Evolutionary conservation across 2,888 invertebrate species (phyloP).

Genomic region (Vesta saturnalis): DNA sequence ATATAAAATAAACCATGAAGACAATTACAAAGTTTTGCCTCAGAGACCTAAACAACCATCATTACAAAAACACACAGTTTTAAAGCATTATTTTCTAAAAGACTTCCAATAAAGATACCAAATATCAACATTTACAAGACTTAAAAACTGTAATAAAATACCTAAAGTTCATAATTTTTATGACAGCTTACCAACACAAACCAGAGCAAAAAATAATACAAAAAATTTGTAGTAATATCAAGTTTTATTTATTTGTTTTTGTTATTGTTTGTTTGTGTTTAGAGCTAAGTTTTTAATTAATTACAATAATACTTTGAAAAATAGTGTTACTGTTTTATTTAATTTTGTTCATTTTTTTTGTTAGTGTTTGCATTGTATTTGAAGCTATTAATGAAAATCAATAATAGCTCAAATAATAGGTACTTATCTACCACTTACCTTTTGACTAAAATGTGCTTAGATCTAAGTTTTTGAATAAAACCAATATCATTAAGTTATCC

Average conservation of each 20-base stretch:
- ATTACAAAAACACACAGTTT: background rate
- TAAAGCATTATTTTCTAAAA: background rate
- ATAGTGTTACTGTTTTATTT: too few relatives aligned
- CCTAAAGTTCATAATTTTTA: background rate
- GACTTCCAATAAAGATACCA: background rate
- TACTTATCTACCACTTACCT: too few relatives aligned
- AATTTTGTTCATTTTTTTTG: too few relatives aligned
- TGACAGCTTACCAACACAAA: background rate
- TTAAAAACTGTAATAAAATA: background rate
- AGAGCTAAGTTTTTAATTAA: too few relatives aligned
- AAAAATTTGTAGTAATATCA: too few relatives aligned
- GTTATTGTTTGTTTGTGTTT: background rate
- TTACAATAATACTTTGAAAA: too few relatives aligned
- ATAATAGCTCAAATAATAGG: too few relatives aligned
- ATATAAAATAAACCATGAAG: slow-evolving; percentile 10
- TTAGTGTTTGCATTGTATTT: too few relatives aligned
- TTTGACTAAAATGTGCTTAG: too few relatives aligned
- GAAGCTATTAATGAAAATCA: too few relatives aligned
- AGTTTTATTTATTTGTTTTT: background rate
- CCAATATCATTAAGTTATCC: too few relatives aligned
- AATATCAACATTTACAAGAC: background rate
- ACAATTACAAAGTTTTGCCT: slow-evolving; percentile 9
- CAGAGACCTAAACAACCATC: background rate
- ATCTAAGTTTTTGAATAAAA: too few relatives aligned
- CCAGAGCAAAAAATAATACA: background rate